Conservation (phyloP, 1,140 invertebrate genomes). For the Maconellicoccus hirsutus region DNA sequence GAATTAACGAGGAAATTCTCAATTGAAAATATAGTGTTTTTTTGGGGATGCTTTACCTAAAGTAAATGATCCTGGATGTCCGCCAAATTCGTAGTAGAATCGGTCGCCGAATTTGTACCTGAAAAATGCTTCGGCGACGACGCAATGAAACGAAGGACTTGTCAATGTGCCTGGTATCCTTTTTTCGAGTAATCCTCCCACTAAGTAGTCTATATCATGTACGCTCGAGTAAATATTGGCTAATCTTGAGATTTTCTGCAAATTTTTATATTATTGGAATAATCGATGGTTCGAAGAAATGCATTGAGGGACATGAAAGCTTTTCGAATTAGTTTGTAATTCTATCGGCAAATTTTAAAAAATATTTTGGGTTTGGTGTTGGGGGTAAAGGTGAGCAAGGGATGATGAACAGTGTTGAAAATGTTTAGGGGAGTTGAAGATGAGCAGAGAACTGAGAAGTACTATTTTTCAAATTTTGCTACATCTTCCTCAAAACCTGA, state of each 20-base stretch:
- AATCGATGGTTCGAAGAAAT: neutral
- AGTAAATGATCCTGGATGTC: conserved; percentile 51
- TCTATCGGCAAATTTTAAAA: too few relatives aligned
- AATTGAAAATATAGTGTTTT: neutral
- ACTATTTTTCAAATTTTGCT: too few relatives aligned
- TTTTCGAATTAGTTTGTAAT: too few relatives aligned
- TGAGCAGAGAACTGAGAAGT: too few relatives aligned
- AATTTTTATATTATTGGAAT: neutral
- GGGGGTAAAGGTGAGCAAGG: too few relatives aligned
- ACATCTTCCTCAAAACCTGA: too few relatives aligned
- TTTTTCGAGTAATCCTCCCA: conserved; percentile 76
- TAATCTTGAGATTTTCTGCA: conserved; percentile 24
- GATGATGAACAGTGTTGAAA: too few relatives aligned
- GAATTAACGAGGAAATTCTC: neutral
- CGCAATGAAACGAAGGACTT: conserved; percentile 84
- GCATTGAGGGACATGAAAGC: neutral
- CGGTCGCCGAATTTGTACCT: conserved; percentile 67
- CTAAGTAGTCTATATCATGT: conserved; percentile 84
- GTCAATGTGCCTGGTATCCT: conserved; percentile 60
- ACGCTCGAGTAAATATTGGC: conserved; percentile 49
- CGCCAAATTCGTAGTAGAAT: conserved; percentile 66
- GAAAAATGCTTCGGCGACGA: conserved; percentile 78
- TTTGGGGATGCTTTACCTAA: conserved; percentile 41
- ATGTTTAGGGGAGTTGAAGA: too few relatives aligned
- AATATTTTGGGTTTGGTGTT: too few relatives aligned